These are phyloP conservation scores for Drepana falcataria DNA, from an alignment of 2,888 invertebrate genomes.

Conservation along the genomic window DNA sequence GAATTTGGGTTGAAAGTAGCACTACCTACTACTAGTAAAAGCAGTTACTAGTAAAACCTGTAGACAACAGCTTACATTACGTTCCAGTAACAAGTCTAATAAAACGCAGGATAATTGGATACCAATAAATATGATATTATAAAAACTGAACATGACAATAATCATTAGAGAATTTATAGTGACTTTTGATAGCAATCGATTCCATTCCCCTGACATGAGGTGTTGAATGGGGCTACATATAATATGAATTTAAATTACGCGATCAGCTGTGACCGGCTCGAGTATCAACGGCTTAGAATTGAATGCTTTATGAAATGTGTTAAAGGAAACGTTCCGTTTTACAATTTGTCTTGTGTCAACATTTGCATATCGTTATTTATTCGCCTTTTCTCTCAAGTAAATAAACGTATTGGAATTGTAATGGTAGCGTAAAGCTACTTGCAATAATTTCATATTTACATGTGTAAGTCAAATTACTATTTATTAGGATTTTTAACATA, in stretches of 20 bases:
- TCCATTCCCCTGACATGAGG: slow-evolving; percentile 58
- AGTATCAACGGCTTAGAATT: slow-evolving; percentile 6
- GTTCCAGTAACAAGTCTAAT: neutral
- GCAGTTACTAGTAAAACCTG: too few relatives aligned
- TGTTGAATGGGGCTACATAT: slow-evolving; percentile 15
- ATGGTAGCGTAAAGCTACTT: too few relatives aligned
- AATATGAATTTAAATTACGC: slow-evolving; percentile 10
- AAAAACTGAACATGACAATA: slow-evolving; percentile 17
- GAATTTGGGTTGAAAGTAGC: too few relatives aligned
- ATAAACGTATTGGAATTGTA: too few relatives aligned
- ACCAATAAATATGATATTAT: neutral
- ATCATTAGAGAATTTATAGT: slow-evolving; percentile 43
- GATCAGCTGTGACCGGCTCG: slow-evolving; percentile 1
- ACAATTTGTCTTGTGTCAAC: slow-evolving; percentile 4
- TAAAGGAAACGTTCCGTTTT: slow-evolving; percentile 3
- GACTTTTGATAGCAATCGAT: slow-evolving; percentile 24
- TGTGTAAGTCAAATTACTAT: too few relatives aligned
- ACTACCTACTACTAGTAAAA: too few relatives aligned
- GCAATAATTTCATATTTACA: too few relatives aligned
- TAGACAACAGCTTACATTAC: too few relatives aligned
- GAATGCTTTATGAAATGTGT: neutral
- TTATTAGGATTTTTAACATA: too few relatives aligned
- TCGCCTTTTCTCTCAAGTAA: too few relatives aligned
- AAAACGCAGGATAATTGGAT: neutral
- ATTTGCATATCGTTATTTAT: neutral